A percentile compares a stretch with the other conserved stretches of the same genome.
Conservation (phyloP, 2,113 vertebrate genomes). For the Nannospalax galili region DNA sequence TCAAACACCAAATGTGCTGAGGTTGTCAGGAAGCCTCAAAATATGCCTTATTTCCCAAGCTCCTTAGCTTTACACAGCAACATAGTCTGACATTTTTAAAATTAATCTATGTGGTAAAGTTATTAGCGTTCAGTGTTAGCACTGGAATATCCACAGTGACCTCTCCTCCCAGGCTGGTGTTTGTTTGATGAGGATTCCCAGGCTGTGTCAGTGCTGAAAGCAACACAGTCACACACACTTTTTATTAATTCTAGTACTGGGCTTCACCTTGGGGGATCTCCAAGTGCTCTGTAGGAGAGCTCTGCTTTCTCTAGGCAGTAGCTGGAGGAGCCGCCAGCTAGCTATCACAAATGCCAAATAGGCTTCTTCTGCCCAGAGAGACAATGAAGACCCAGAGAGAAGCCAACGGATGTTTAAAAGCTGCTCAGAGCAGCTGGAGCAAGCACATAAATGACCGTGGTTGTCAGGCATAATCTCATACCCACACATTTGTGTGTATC, state of each 20-base stretch:
- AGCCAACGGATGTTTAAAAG: conserved; percentile 34
- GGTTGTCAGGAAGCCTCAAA: conserved; percentile 39
- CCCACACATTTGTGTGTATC: neutral
- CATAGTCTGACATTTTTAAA: conserved; percentile 78
- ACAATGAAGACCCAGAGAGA: conserved; percentile 21
- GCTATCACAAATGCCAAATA: neutral
- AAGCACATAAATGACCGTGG: neutral
- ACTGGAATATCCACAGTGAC: conserved; percentile 69
- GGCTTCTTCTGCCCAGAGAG: neutral
- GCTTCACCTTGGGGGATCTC: conserved; percentile 56
- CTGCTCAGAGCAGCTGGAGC: neutral
- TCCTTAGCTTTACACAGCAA: conserved; percentile 71
- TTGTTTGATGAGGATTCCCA: conserved; percentile 73
- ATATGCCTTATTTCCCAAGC: conserved; percentile 34
- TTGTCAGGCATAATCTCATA: neutral
- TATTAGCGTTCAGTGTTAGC: conserved; percentile 71
- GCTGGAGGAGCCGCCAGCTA: neutral
- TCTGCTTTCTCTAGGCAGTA: conserved; percentile 47
- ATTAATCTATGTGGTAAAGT: conserved; percentile 74
- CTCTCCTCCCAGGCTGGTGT: conserved; percentile 54
- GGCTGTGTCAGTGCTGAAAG: conserved; percentile 45
- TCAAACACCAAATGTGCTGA: neutral
- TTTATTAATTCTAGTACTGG: conserved; percentile 67
- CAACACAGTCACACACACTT: neutral
- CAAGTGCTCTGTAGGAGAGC: neutral